phyloP scores from a whole-genome alignment of 2,113 vertebrate species.

The Caranx ignobilis region DNA sequence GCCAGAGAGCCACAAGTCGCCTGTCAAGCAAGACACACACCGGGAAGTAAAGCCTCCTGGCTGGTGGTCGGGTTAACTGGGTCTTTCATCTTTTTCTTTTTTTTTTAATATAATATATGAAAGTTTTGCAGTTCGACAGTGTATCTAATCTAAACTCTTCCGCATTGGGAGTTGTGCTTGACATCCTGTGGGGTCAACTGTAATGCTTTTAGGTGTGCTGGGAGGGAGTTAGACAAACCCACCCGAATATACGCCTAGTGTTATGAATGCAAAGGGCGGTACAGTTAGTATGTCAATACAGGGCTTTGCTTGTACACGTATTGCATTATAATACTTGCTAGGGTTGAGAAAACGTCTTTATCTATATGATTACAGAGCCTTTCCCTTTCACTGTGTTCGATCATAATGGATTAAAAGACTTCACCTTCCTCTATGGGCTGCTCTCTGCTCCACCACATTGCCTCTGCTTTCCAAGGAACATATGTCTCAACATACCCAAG shows the following conservation, averaged over 20 bases:
- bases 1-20: constrained; percentile 68
- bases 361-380: not conserved
- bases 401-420: not conserved
- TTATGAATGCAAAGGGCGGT: constrained; percentile 13
- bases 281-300: not conserved
- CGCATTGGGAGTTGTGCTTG: not conserved
- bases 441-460: not conserved
- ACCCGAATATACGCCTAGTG: constrained; percentile 31
- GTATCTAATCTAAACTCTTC: not conserved
- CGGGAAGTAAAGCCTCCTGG: constrained; percentile 60
- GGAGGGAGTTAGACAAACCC: constrained; percentile 10
- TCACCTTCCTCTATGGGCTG: not conserved
- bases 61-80: not conserved
- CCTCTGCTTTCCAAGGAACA: not conserved
- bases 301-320: constrained; percentile 7
- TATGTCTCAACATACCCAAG: not conserved
- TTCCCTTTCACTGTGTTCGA: too few species aligned
- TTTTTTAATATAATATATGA: not conserved
- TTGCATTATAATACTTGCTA: not conserved
- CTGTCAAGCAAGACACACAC: constrained; percentile 58
- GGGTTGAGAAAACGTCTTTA: not conserved
- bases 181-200: not conserved
- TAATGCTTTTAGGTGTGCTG: not conserved
- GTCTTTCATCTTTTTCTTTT: not conserved
- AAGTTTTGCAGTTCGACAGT: not conserved